These are phyloP conservation scores for Drosophila triauraria DNA, from an alignment of 1,140 invertebrate species.

Conservation along the genomic window DNA sequence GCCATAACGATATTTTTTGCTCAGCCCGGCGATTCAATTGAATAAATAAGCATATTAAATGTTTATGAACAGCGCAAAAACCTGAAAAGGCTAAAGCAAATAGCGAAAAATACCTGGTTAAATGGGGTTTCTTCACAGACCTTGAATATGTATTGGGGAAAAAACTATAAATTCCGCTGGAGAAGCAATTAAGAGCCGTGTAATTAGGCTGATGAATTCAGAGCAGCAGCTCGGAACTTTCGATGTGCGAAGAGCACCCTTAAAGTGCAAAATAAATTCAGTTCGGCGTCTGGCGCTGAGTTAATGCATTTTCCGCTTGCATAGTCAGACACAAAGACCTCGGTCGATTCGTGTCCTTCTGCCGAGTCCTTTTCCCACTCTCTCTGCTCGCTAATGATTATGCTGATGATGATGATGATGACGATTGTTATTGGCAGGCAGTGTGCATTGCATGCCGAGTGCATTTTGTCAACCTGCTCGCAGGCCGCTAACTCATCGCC, in stretches of 20 bases:
- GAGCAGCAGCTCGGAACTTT: conserved; percentile 1
- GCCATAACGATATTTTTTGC: conserved; percentile 18
- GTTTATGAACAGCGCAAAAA: conserved; percentile 17
- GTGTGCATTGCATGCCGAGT: conserved; percentile 58
- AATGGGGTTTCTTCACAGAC: neutral
- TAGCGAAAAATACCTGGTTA: conserved; percentile 8
- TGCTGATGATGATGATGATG: conserved; percentile 48
- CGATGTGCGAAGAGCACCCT: neutral
- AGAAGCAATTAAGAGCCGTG: conserved; percentile 16
- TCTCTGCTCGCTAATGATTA: conserved; percentile 16
- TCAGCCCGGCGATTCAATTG: conserved; percentile 17
- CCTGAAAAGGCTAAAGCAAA: conserved; percentile 7
- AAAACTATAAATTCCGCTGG: conserved; percentile 16
- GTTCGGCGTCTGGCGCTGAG: conserved; percentile 27
- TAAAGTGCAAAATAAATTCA: conserved; percentile 36
- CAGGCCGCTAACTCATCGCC: conserved; percentile 52
- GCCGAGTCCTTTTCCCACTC: neutral
- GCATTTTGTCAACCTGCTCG: conserved; percentile 74
- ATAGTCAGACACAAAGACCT: conserved; percentile 46
- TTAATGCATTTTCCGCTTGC: conserved; percentile 53
- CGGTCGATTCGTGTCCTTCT: conserved; percentile 28
- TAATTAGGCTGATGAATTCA: conserved; percentile 41
- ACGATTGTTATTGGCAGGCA: conserved; percentile 72
- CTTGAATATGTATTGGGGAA: conserved; percentile 2
- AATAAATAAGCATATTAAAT: conserved; percentile 60